These are phyloP conservation scores for Caenorhabditis japonica DNA, from an alignment of 2,888 invertebrate genomes.

Conservation along the genomic window DNA sequence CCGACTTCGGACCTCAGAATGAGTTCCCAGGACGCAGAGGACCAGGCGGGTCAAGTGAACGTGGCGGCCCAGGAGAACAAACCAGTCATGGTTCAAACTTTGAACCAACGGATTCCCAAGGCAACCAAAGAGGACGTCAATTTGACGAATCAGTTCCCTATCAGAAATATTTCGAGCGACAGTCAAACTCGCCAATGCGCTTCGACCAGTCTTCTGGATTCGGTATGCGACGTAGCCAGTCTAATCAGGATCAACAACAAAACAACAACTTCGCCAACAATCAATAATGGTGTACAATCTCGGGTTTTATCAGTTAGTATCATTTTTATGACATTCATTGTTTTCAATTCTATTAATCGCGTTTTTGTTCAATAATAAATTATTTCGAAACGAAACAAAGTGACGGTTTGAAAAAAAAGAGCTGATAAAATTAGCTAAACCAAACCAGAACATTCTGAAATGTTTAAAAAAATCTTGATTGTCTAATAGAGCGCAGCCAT, in stretches of 20 bases:
- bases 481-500: no score
- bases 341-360: no score
- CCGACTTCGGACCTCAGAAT: background rate
- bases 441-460: no score
- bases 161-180: slow-evolving; percentile 32
- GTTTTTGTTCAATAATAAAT: background rate
- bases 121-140: slow-evolving; percentile 15
- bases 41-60: background rate
- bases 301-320: slow-evolving; percentile 29
- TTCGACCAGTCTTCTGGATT: slow-evolving; percentile 45
- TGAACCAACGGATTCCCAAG: no score
- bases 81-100: slow-evolving; percentile 2
- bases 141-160: slow-evolving; percentile 19
- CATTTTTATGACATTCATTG: background rate
- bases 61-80: slow-evolving; percentile 1
- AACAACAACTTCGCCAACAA: slow-evolving; percentile 7
- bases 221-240: slow-evolving; percentile 23
- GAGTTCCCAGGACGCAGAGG: background rate
- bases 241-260: slow-evolving; percentile 1
- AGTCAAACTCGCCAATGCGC: slow-evolving; percentile 10
- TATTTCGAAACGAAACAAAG: background rate
- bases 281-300: no score
- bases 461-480: no score
- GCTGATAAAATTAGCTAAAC: no score
- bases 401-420: no score